These are phyloP conservation scores for Condylura cristata DNA, from an alignment of 2,113 vertebrate genomes.

Conservation along the genomic window DNA sequence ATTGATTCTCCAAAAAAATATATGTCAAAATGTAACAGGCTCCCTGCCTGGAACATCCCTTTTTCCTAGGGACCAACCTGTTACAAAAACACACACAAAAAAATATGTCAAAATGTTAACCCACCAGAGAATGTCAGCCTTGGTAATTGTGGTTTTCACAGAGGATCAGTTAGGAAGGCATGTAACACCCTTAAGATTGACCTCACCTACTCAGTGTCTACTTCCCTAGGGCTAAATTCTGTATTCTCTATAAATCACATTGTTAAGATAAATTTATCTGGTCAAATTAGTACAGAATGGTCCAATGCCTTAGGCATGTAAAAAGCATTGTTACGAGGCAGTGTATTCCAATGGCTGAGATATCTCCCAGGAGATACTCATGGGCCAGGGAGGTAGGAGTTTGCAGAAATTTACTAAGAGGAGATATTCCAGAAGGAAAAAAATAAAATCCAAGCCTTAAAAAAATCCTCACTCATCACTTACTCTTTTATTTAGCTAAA, in stretches of 20 bases:
- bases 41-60: no score
- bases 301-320: neutral
- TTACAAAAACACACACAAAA: no score
- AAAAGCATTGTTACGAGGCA: neutral
- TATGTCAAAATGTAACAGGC: no score
- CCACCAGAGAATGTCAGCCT: neutral
- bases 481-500: neutral
- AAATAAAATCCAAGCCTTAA: neutral
- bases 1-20: no score
- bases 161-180: neutral
- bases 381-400: neutral
- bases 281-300: neutral
- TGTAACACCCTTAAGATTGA: neutral
- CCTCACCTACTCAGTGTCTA: neutral
- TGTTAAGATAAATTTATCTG: neutral
- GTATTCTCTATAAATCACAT: neutral
- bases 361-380: neutral
- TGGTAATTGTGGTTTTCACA: neutral
- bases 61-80: no score
- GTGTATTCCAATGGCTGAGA: neutral
- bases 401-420: neutral
- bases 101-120: neutral
- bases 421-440: neutral
- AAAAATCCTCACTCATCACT: neutral
- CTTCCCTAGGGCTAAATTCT: neutral